A percentile compares a stretch with the other conserved stretches of the same genome.
phyloP scores from a whole-genome alignment of 2,113 vertebrate species.

The Elephas maximus region DNA sequence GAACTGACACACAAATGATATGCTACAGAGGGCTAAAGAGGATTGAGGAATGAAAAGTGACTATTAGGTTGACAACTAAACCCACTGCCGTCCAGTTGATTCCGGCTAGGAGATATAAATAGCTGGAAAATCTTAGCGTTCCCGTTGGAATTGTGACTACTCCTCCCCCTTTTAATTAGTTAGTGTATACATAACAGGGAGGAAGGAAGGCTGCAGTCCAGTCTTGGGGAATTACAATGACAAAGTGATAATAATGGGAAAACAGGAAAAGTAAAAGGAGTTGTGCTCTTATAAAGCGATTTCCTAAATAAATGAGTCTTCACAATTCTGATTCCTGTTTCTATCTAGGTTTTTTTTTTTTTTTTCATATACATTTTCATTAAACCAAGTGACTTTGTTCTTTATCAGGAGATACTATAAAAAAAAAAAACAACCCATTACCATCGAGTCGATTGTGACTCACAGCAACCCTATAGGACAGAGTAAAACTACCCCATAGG shows the following conservation, averaged over 20 bases:
- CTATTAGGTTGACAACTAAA: background rate
- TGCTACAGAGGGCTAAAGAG: background rate
- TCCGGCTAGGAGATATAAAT: background rate
- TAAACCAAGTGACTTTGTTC: background rate
- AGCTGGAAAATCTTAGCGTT: constrained; percentile 5
- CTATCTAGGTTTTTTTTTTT: background rate
- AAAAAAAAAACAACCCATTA: no score
- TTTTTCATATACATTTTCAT: background rate
- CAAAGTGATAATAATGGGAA: background rate
- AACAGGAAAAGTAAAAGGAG: background rate
- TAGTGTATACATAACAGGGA: background rate
- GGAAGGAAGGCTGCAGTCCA: background rate
- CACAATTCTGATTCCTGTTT: background rate
- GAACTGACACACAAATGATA: background rate
- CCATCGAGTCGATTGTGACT: no score
- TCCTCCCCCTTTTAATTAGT: background rate
- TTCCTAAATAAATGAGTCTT: background rate
- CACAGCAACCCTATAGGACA: no score
- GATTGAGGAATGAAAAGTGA: background rate
- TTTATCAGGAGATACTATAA: background rate
- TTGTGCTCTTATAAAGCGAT: background rate
- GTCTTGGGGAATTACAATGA: background rate
- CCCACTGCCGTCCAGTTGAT: no score
- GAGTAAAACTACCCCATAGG: no score
- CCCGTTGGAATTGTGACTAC: background rate